Conservation (phyloP, 1,140 invertebrate genomes). For the Mya arenaria region DNA sequence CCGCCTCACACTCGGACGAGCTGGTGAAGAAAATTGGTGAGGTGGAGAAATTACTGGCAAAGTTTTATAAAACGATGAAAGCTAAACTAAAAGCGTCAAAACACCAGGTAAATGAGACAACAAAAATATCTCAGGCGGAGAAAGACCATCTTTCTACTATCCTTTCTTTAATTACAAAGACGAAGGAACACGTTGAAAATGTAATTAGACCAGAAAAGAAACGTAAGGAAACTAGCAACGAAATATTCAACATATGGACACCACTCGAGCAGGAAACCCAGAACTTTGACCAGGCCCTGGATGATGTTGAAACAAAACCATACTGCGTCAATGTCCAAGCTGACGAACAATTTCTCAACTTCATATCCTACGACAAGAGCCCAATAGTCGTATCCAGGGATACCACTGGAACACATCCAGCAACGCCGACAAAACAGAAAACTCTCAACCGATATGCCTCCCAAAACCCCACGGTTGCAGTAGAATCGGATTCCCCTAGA, state of each 20-base stretch:
- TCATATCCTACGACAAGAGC: slow-evolving; percentile 43
- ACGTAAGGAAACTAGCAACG: slow-evolving; percentile 26
- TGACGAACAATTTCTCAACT: slow-evolving; percentile 46
- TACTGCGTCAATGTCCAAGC: slow-evolving; percentile 30
- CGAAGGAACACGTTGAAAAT: slow-evolving; percentile 40
- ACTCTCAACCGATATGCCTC: neutral
- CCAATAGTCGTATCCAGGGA: slow-evolving; percentile 32
- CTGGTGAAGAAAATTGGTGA: slow-evolving; percentile 37
- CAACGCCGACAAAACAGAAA: slow-evolving; percentile 42
- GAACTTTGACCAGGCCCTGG: slow-evolving; percentile 48
- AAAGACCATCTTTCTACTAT: slow-evolving; percentile 24
- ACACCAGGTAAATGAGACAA: slow-evolving; percentile 38
- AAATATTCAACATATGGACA: slow-evolving; percentile 48
- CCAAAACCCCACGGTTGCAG: neutral
- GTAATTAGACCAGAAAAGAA: slow-evolving; percentile 50
- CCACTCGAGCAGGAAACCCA: slow-evolving; percentile 43
- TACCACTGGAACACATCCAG: neutral
- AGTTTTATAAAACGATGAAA: slow-evolving; percentile 53
- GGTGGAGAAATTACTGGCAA: slow-evolving; percentile 40
- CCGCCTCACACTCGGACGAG: slow-evolving; percentile 35
- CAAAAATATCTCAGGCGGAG: slow-evolving; percentile 44
- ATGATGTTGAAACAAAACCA: slow-evolving; percentile 41
- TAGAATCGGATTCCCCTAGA: slow-evolving; percentile 20
- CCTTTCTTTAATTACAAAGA: slow-evolving; percentile 31
- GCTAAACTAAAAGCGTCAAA: slow-evolving; percentile 44